These are phyloP conservation scores for Numida meleagris DNA, from an alignment of 2,113 vertebrate genomes.

Conservation along the genomic window DNA sequence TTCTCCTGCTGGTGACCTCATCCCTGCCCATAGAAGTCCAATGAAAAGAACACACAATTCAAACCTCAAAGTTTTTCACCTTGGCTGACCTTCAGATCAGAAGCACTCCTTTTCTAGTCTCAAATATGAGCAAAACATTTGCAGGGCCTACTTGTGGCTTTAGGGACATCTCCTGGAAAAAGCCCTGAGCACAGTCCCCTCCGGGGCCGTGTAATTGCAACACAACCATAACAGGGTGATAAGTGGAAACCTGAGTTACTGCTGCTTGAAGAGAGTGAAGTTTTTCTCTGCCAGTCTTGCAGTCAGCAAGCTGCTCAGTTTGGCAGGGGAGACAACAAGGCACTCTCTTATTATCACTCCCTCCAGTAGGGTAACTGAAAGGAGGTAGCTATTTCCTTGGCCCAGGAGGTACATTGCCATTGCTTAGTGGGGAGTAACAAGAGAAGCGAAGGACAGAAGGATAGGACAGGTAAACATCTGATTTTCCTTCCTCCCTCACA, in stretches of 20 bases:
- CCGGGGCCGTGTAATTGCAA: fast-evolving
- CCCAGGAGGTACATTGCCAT: not conserved
- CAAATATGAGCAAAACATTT: not conserved
- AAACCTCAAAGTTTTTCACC: not conserved
- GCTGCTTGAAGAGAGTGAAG: not conserved
- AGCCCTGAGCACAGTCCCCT: fast-evolving
- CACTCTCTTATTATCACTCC: not conserved
- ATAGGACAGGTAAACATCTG: not conserved
- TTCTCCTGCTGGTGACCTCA: not conserved
- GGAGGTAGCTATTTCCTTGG: not conserved
- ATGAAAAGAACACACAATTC: not conserved
- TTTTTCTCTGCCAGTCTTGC: not conserved
- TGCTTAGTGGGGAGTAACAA: not conserved
- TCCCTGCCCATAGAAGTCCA: not conserved
- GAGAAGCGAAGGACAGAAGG: not conserved
- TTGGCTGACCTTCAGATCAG: not conserved
- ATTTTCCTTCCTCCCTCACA: not conserved
- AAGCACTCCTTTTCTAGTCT: not conserved
- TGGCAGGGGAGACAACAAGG: not conserved
- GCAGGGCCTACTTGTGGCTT: not conserved
- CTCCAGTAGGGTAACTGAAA: not conserved
- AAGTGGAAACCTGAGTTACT: not conserved
- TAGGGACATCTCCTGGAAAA: not conserved
- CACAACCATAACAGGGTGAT: fast-evolving
- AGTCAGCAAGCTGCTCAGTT: not conserved